Conservation (phyloP, 2,797 vertebrate species). For the Cyprinodon diabolis region DNA sequence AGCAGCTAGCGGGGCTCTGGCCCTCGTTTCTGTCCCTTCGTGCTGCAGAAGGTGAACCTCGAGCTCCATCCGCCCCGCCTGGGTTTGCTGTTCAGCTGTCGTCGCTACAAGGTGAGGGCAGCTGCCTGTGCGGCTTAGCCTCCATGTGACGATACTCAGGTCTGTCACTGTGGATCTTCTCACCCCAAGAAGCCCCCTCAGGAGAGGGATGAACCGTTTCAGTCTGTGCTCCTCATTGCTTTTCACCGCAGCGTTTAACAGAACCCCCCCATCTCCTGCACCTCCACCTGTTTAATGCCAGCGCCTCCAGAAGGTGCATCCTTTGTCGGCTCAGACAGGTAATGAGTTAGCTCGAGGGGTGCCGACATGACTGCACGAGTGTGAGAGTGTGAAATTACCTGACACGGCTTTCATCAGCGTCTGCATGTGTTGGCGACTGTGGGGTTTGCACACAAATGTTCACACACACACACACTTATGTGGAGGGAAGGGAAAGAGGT, state of each 20-base stretch:
- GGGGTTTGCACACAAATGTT: constrained; percentile 53
- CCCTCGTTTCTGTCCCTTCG: constrained; percentile 18
- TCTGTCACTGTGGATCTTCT: constrained; percentile 69
- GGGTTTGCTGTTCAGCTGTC: constrained; percentile 12
- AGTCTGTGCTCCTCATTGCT: constrained; percentile 35
- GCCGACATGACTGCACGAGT: constrained; percentile 63
- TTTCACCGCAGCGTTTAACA: constrained; percentile 56
- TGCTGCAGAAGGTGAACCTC: constrained; percentile 61
- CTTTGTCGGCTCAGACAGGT: constrained; percentile 61
- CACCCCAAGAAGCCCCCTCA: constrained; percentile 51
- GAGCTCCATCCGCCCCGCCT: constrained; percentile 8
- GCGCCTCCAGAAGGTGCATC: constrained; percentile 73
- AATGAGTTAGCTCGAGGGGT: constrained; percentile 73
- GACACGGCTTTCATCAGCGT: constrained; percentile 59
- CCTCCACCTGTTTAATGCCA: constrained; percentile 63
- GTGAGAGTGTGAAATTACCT: constrained; percentile 76
- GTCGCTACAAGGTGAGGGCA: constrained; percentile 72
- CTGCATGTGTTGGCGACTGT: constrained; percentile 50
- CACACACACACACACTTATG: constrained; percentile 11
- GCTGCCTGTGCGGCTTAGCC: constrained; percentile 54
- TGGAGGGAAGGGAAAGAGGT: constrained; percentile 10
- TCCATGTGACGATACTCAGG: constrained; percentile 64
- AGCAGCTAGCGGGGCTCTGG: constrained; percentile 54
- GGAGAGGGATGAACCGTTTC: constrained; percentile 55
- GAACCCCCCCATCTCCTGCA: constrained; percentile 16